Evolutionary conservation across 2,797 vertebrate species (phyloP), one percentile per base, ranked within the genome.

Genomic region (Karalla daura): DNA sequence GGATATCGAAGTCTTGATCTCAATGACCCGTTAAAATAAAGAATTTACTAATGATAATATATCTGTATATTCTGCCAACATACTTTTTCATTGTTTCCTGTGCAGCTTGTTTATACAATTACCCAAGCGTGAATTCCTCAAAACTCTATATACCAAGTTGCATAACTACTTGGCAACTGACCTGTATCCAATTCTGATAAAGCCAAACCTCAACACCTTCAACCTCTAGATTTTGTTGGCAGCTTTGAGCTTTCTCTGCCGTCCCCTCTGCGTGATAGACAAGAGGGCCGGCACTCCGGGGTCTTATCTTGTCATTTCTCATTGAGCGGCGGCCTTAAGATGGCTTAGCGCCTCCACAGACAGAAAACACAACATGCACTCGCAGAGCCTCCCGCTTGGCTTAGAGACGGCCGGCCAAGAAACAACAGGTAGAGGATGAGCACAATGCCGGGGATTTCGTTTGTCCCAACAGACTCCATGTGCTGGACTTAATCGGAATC

Each of bases 261-360:
- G 46, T 36, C 25, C 23, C 36, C 41, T 43, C 18, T 70, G 49
- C 39, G 32, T 61, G 65, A 80, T 15, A 71, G 74, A 76, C 45
- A 56, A 69, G 60, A 80, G 74, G 80, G 76, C 70, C 75, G 64
- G 41, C 62, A 74, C 74, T 70, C 64, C 59, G 33, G 39, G 83
- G 88, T 88, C 82, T 93, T 92, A 92, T 88, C 90, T 84, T 89
- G 91, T 93, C 91, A 92, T 86, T 83, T 90, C 86, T 86, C 78
- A 89, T 91, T 90, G 84, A 70, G 72, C 74, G 63, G 64, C 53
- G 62, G 77, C 66, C 60, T 63, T 63, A 79, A 71, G 60, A 73
- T 78, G 88, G 88, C 87, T 89, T 90, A 90, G 66, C 9, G 58
- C 73, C 56, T 76, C 59, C 20, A 56, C 56, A 63, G 59, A 76